phyloP scores from a whole-genome alignment of 2,797 vertebrate genomes.

The Jordanella pulchra region DNA sequence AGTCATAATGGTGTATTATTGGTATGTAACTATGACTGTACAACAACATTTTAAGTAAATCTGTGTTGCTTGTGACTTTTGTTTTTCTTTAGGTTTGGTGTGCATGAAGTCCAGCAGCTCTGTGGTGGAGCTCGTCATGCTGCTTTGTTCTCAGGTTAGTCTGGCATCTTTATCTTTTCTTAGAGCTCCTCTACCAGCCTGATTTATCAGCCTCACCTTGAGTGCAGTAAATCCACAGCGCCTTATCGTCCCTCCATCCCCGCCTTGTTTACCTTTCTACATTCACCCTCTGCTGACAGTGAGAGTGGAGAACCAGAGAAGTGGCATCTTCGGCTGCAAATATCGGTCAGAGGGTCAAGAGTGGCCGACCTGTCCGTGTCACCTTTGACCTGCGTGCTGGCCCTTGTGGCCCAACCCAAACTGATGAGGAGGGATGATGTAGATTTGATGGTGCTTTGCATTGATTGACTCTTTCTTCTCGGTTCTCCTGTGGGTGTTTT shows the following conservation, averaged over 20 bases:
- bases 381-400: constrained; percentile 88
- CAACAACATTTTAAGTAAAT: neutral
- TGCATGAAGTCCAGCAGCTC: constrained; percentile 99
- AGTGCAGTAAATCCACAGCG: constrained; percentile 60
- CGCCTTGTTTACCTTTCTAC: constrained; percentile 33
- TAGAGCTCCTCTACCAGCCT: constrained; percentile 24
- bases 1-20: neutral
- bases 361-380: constrained; percentile 88
- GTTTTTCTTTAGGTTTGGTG: constrained; percentile 85
- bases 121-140: constrained; percentile 98
- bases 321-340: constrained; percentile 74
- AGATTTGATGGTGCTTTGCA: constrained; percentile 97
- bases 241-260: constrained; percentile 67
- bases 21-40: neutral
- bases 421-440: constrained; percentile 95
- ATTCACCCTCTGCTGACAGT: constrained; percentile 21
- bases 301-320: constrained; percentile 49
- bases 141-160: constrained; percentile 97
- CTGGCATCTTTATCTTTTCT: constrained; percentile 58
- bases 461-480: constrained; percentile 83
- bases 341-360: constrained; percentile 93
- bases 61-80: neutral
- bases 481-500: constrained; percentile 82
- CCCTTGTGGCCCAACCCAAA: constrained; percentile 80
- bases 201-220: constrained; percentile 71